Conservation (phyloP, 1,140 invertebrate species). For the Ceratosolen fusciceps region DNA sequence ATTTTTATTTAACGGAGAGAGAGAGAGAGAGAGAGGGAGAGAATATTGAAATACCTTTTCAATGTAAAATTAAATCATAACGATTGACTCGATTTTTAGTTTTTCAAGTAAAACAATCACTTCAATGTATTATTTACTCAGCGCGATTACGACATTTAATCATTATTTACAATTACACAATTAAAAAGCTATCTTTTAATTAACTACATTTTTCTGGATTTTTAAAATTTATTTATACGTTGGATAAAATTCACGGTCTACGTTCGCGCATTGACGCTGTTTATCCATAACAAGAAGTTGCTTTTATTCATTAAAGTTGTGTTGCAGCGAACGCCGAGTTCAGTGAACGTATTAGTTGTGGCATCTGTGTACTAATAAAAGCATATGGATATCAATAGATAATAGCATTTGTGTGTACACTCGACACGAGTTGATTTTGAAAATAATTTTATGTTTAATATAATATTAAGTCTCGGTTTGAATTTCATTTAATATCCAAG, state of each 20-base stretch:
- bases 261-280: constrained; percentile 11
- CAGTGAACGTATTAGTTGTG: constrained; percentile 1
- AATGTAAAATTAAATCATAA: too few relatives aligned
- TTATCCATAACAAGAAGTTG: constrained; percentile 19
- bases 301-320: constrained; percentile 7
- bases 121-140: too few relatives aligned
- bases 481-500: too few relatives aligned
- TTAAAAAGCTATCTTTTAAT: too few relatives aligned
- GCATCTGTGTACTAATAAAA: constrained; percentile 26
- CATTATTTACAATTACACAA: too few relatives aligned
- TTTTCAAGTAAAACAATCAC: too few relatives aligned
- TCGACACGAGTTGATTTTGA: not conserved
- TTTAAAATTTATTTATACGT: not conserved
- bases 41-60: too few relatives aligned
- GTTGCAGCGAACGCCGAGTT: not conserved
- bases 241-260: constrained; percentile 29
- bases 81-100: too few relatives aligned
- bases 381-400: not conserved
- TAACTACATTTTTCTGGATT: too few relatives aligned
- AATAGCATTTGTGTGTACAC: not conserved
- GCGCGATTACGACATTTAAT: too few relatives aligned
- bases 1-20: too few relatives aligned
- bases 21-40: too few relatives aligned
- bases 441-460: not conserved
- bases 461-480: not conserved